A percentile compares a stretch with the other conserved stretches of the same genome.
Conservation (phyloP, 92 coral and sea anemone species). For the Epizoanthus illoricatus region DNA sequence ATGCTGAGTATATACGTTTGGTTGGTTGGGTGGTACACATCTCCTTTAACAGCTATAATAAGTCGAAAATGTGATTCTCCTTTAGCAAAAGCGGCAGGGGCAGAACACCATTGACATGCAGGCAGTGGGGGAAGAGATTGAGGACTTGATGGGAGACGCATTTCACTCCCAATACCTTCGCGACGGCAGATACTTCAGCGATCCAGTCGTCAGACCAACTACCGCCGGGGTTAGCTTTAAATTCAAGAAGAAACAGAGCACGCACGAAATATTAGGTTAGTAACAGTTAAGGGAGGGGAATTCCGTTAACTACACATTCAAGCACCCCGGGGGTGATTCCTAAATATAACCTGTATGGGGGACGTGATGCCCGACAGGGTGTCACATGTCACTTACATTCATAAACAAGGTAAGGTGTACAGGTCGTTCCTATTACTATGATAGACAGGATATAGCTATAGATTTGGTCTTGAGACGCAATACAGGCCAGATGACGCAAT, state of each 20-base stretch:
- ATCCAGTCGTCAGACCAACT: neutral
- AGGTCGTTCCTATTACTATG: too few species aligned
- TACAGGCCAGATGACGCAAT: too few species aligned
- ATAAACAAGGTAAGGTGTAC: too few species aligned
- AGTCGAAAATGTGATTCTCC: neutral
- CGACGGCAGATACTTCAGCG: conserved; percentile 54
- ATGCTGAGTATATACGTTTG: too few species aligned
- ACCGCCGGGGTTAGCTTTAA: conserved; percentile 15
- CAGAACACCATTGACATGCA: conserved; percentile 57
- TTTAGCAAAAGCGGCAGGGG: conserved; percentile 69
- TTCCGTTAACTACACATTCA: too few species aligned
- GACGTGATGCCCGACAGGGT: too few species aligned
- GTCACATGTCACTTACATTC: too few species aligned
- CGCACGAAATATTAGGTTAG: conserved; percentile 7
- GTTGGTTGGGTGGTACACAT: neutral
- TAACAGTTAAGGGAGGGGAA: neutral
- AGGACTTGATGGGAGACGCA: conserved; percentile 90
- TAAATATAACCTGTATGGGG: too few species aligned
- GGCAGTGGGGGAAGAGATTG: conserved; percentile 82
- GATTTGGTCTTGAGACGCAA: too few species aligned
- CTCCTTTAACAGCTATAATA: neutral
- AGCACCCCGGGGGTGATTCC: too few species aligned
- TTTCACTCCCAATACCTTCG: conserved; percentile 76
- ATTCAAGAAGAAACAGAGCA: conserved; percentile 10
- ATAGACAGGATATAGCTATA: too few species aligned